Percentiles rank a stretch among this genome's conserved stretches.
phyloP scores from a whole-genome alignment of 1,140 invertebrate species.

The Aethina tumida region DNA sequence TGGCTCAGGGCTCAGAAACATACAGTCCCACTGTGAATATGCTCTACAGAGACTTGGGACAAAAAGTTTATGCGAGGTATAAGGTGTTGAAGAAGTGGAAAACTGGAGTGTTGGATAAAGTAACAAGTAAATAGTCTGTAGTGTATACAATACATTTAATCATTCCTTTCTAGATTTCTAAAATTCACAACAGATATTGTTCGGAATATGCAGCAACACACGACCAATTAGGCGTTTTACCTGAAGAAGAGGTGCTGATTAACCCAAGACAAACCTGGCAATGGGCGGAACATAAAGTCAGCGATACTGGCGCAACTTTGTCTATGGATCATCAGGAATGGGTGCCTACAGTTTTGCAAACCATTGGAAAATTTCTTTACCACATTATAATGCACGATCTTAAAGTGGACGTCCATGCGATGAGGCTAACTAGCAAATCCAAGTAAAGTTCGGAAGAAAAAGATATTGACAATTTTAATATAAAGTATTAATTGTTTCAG shows the following conservation, averaged over 20 bases:
- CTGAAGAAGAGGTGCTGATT: conserved; percentile 31
- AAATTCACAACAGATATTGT: conserved; percentile 29
- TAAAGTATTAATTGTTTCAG: conserved; percentile 7
- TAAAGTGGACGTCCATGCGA: conserved; percentile 64
- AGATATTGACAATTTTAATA: neutral
- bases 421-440: conserved; percentile 44
- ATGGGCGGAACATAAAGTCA: conserved; percentile 43
- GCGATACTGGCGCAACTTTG: conserved; percentile 47
- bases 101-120: conserved; percentile 56
- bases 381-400: conserved; percentile 78
- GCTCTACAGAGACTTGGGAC: conserved; percentile 58
- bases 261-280: conserved; percentile 71
- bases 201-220: conserved; percentile 23
- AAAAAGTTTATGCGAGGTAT: conserved; percentile 52
- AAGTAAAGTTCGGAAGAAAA: conserved; percentile 36
- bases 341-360: conserved; percentile 44
- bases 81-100: conserved; percentile 54
- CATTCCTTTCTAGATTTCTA: conserved; percentile 14
- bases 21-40: conserved; percentile 60
- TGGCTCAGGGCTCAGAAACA: conserved; percentile 66
- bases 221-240: conserved; percentile 29
- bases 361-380: conserved; percentile 75
- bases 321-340: conserved; percentile 47
- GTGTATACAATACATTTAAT: neutral
- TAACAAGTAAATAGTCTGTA: conserved; percentile 28